Base-by-base conservation (phyloP, 2,888 invertebrate species). In the Chloroclystis v-ata region DNA sequence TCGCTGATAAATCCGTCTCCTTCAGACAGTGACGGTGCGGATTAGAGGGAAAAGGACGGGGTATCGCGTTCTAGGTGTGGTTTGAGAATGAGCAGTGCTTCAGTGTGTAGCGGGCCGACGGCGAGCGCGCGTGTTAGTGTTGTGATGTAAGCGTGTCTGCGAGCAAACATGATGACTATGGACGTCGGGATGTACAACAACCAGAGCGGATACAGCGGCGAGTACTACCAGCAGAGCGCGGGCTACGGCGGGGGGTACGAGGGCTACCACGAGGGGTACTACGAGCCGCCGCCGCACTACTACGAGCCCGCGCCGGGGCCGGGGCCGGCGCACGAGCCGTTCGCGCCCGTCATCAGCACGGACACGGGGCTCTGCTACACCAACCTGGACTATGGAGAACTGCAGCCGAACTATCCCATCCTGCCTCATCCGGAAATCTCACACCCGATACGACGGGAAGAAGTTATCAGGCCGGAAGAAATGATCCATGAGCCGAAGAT, bases 281-380 rank as follows among this genome's bases (percentile, higher is more conserved):
- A 87, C 60, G 86, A 78, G 57, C 80, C 74, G 1, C 75, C 89
- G 0, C 72, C 89, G 1, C 87, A 88, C 49, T 90, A 89, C 63
- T 90, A 90, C 68, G 85, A 87, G n/a, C 51, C 81, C 82, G 5
- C 70, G 90, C 43, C 67, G 87, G n/a, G n/a, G 39, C 75, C 81
- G 56, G 74, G 85, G 52, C 86, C 88, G 45, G 72, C 81, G 16
- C 87, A 86, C 45, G 83, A 89, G 12, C 75, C 89, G 0, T 32
- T 38, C 4, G 82, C 91, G 2, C 90, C 92, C 9, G 95, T 95
- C 35, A 95, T 96, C 60, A 95, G 93, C 68, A 93, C 95, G 1
- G 95, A 95, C 67, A 93, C 95, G 30, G 96, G 96, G 0, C 87
- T 97, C 49, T 95, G 96, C 75, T 97, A 97, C 75, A 96, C 96